Base-by-base conservation (phyloP, 2,888 invertebrate genomes). In the Pachydiplax longipennis region DNA sequence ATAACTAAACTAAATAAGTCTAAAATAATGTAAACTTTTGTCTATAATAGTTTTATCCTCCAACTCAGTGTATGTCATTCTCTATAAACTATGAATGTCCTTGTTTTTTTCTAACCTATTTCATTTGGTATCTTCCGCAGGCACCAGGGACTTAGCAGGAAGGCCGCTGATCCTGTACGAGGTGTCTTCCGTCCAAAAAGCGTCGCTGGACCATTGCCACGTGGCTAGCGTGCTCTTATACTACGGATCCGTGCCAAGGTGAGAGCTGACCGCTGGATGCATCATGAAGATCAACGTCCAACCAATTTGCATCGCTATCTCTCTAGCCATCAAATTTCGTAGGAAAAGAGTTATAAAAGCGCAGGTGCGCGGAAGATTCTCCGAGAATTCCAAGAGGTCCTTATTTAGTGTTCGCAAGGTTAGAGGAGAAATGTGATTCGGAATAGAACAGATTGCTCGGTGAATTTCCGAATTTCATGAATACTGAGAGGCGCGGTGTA, bases 161-260 rank as follows among this genome's bases (percentile, higher is more conserved):
- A 95, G 96, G 93, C 95, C 96, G 91, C 95, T 97, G 92, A 95
- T 97, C 92, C 95, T 96, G 92, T 96, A 96, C 93, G 95, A 96
- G 92, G 95, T 96, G 91, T 95, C 95, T 92, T 95, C 95, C 93
- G 95, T 96, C 92, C 94, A 94, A 91, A 94, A 95, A 93, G 95
- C 96, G 92, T 95, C 95, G 91, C 94, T 96, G 91, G 95, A 96
- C 92, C 95, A 96, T 93, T 95, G 96, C 92, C 96, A 97, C 94
- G 95, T 97, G 92, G 96, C 97, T 91, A 95, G 96, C 92, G 95
- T 97, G 92, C 94, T 97, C 92, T 95, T 97, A 93, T 97, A 96
- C 94, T 97, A 96, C 94, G 95, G 95, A 92, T 95, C 96, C 92
- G 95, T 97, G 93, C 96, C 96, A 92, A 96, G 96, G 97, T 97